These are phyloP conservation scores for Rhopilema esculentum DNA, from an alignment of 30 jellyfish, hydroid and myxozoan species.

Conservation along the genomic window DNA sequence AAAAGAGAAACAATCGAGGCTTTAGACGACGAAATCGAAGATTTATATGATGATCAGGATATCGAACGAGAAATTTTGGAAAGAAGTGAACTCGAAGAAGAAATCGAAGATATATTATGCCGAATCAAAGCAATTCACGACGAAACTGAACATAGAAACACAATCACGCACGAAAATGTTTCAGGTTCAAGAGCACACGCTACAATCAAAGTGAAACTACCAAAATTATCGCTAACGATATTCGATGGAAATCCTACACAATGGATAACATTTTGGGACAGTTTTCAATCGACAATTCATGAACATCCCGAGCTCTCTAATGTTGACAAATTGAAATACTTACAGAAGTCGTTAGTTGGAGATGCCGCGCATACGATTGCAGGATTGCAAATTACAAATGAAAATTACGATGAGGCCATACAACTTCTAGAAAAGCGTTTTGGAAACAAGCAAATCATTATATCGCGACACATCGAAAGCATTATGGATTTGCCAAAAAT, in stretches of 20 bases:
- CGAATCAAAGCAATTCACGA: too few relatives aligned
- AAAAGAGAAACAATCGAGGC: too few relatives aligned
- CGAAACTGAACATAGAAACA: too few relatives aligned
- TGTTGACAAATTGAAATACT: neutral
- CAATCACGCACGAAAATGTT: neutral
- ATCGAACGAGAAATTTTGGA: slow-evolving; percentile 1
- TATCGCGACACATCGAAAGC: slow-evolving; percentile 26
- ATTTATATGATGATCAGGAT: too few relatives aligned
- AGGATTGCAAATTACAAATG: neutral
- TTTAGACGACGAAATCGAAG: too few relatives aligned
- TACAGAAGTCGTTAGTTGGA: slow-evolving; percentile 7
- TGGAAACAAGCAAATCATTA: slow-evolving; percentile 30
- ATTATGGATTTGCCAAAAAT: slow-evolving; percentile 12
- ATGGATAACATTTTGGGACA: slow-evolving; percentile 43
- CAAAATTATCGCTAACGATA: slow-evolving; percentile 16
- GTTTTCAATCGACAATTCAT: slow-evolving; percentile 27
- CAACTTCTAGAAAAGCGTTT: slow-evolving; percentile 25
- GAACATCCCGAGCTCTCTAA: neutral
- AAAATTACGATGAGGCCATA: slow-evolving; percentile 18
- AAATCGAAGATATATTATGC: neutral
- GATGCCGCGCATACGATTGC: slow-evolving; percentile 5
- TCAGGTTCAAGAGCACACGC: neutral
- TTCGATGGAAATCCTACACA: slow-evolving; percentile 42
- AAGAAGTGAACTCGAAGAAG: neutral
- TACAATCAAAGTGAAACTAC: slow-evolving; percentile 6